phyloP scores from a whole-genome alignment of 2,113 vertebrate species.

The Sinocyclocheilus anshuiensis region DNA sequence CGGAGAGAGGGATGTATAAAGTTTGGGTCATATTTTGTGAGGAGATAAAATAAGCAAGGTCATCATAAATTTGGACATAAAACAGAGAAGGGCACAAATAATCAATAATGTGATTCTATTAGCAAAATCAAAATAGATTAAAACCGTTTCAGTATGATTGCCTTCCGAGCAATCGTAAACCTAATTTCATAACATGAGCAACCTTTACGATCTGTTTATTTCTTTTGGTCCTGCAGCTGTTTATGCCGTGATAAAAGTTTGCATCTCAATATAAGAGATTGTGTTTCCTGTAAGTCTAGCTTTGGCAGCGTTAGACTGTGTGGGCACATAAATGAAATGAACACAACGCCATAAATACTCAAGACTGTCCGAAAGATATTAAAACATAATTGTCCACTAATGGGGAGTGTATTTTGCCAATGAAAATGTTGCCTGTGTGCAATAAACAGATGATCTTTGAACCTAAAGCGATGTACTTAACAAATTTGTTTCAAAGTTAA shows the following conservation, averaged over 20 bases:
- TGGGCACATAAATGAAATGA: conserved; percentile 60
- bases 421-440: conserved; percentile 51
- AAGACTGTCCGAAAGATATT: conserved; percentile 64
- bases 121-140: conserved; percentile 71
- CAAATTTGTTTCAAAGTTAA: conserved; percentile 43
- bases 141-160: conserved; percentile 72
- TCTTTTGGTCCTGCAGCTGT: conserved; percentile 46
- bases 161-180: conserved; percentile 65
- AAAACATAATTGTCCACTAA: conserved; percentile 71
- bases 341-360: conserved; percentile 60
- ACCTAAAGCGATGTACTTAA: conserved; percentile 40
- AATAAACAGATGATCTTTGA: conserved; percentile 55
- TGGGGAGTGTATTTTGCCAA: conserved; percentile 62
- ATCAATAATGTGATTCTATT: conserved; percentile 71
- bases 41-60: conserved; percentile 57
- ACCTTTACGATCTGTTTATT: conserved; percentile 66
- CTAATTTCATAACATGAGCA: conserved; percentile 60
- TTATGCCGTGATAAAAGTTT: conserved; percentile 69
- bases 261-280: conserved; percentile 67
- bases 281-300: conserved; percentile 53
- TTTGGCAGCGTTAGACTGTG: conserved; percentile 33
- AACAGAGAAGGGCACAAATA: conserved; percentile 58
- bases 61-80: conserved; percentile 58
- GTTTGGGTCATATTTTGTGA: conserved; percentile 35
- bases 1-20: conserved; percentile 45